Conservation (phyloP, 2,797 vertebrate genomes). For the Sebastes glaucus region DNA sequence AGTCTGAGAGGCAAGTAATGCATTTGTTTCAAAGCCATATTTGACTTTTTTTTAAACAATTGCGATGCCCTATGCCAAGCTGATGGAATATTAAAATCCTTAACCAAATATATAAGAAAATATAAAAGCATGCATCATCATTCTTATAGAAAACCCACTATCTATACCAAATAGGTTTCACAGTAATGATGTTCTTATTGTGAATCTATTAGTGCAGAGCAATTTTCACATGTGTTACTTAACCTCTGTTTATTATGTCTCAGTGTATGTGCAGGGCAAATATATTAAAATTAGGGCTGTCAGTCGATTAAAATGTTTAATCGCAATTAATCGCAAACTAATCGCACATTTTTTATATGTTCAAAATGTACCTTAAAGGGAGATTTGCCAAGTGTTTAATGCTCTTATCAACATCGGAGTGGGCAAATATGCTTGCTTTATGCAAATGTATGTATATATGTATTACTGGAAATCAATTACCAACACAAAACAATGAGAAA, state of each 20-base stretch:
- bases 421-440: no score
- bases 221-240: no score
- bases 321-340: no score
- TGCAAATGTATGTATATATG: no score
- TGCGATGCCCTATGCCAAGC: background rate
- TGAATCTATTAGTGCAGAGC: no score
- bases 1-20: background rate
- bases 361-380: no score
- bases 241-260: background rate
- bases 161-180: background rate
- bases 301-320: no score
- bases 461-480: no score
- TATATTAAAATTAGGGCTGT: background rate
- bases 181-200: background rate
- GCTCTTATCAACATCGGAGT: rapidly evolving
- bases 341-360: no score
- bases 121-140: background rate
- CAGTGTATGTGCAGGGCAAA: background rate
- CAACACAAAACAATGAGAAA: no score
- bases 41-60: background rate
- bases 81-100: background rate
- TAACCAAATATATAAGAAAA: background rate
- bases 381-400: no score
- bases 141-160: background rate
- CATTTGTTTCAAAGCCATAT: background rate